Evolutionary conservation across 2,113 vertebrate species (phyloP).

Genomic region (Macroglossus sobrinus): DNA sequence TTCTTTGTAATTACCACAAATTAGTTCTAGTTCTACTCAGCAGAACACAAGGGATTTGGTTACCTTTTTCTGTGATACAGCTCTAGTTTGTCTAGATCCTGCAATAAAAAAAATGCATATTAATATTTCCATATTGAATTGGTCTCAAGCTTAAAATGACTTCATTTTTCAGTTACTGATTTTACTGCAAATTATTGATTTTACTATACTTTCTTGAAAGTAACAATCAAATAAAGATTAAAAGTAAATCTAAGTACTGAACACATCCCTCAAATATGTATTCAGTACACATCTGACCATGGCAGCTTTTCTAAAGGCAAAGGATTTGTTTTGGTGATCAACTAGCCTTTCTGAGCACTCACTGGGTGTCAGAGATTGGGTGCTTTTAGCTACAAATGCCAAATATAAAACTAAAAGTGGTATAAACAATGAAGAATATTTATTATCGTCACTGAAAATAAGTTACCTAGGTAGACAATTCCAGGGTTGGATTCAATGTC

Average conservation of each 20-base stretch:
- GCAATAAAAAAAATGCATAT: neutral
- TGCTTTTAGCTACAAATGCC: neutral
- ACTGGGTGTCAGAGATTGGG: neutral
- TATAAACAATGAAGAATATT: neutral
- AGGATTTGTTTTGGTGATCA: neutral
- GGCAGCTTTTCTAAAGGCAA: neutral
- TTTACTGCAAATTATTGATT: neutral
- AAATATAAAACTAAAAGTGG: slow-evolving; percentile 28
- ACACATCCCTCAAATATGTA: neutral
- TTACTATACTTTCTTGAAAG: neutral
- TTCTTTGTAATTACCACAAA: neutral
- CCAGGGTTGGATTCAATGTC: neutral
- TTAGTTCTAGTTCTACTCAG: neutral
- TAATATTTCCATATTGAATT: neutral
- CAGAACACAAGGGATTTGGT: neutral
- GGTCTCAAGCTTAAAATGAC: neutral
- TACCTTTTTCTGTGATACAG: neutral
- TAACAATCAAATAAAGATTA: neutral
- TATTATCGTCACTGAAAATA: neutral
- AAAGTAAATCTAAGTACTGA: neutral
- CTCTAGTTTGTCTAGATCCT: neutral
- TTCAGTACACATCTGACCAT: neutral
- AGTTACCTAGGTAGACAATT: neutral
- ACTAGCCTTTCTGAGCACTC: neutral
- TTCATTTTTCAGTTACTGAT: slow-evolving; percentile 19